phyloP scores from a whole-genome alignment of 2,888 invertebrate species.

The Andrena praecox region DNA sequence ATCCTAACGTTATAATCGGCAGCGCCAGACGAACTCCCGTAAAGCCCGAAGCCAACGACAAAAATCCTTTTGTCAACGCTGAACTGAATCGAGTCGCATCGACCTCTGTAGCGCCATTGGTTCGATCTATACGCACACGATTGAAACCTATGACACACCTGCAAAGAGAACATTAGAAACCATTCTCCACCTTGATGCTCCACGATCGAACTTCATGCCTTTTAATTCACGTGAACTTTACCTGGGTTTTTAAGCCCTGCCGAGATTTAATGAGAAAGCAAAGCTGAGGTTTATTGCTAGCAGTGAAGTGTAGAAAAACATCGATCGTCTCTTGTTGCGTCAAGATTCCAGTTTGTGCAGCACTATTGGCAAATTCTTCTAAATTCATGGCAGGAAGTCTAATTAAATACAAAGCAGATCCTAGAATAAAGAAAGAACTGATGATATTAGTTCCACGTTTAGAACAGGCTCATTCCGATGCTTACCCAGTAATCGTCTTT shows the following conservation, averaged over 20 bases:
- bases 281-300: conserved; percentile 93
- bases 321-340: conserved; percentile 97
- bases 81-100: conserved; percentile 98
- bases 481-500: conserved; percentile 80
- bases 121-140: conserved; percentile 98
- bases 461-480: background rate
- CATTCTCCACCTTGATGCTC: background rate
- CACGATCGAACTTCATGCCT: background rate
- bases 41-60: conserved; percentile 97
- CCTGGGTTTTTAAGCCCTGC: conserved; percentile 95
- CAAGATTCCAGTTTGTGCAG: conserved; percentile 96
- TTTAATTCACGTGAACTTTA: conserved; percentile 78
- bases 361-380: conserved; percentile 97
- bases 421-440: conserved; percentile 72
- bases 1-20: conserved; percentile 98
- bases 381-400: conserved; percentile 97
- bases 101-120: conserved; percentile 98
- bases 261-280: conserved; percentile 94
- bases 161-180: conserved; percentile 63
- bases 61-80: conserved; percentile 98
- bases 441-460: conserved; percentile 5
- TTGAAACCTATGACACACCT: conserved; percentile 98
- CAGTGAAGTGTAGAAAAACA: conserved; percentile 97
- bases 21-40: conserved; percentile 98
- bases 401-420: conserved; percentile 91